Evolutionary conservation across 1,140 invertebrate species (phyloP), one percentile per base, ranked within the genome.

Genomic region (Pararge aegeria): DNA sequence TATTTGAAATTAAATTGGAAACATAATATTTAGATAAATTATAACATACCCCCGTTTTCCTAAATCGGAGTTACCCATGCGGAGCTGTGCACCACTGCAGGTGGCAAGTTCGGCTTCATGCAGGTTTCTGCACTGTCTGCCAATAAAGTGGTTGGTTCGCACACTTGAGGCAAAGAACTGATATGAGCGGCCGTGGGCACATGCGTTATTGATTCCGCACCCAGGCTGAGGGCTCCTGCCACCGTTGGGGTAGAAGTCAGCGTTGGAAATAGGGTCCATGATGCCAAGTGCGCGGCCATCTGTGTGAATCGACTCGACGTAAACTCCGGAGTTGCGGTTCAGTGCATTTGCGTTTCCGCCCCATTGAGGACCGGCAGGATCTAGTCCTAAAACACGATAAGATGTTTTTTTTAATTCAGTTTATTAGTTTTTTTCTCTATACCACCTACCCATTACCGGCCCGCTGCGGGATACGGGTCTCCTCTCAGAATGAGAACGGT

Each of bases 251-350:
- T 91, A 93, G 68, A 93, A 93, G 57, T 93, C 92, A 12, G 81
- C 83, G 51, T 89, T 63, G 6, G 89, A 90, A 0, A 90, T 61
- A 0, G 83, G 60, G 2, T 83, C 65, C 0, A 55, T 51, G 7
- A 91, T 84, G 15, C 91, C 91, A 0, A 91, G 63, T 0, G 63
- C 1, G 13, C 89, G 81, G 21, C 85, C 90, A 54, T 92, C 91
- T 0, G 94, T 93, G 73, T 94, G 93, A 48, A 94, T 93, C 1
- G 90, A 78, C 65, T 94, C 92, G 0, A 93, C 93, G 52, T 92
- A 89, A 2, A 51, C 50, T 0, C 91, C 94, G 70, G 94, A 93
- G 21, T 69, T 84, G 3, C 70, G 67, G 24, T 75, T 77, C 60
- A 83, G 67, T 1, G 68, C 61, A 5, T 77, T 58, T 0, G 55